Evolutionary conservation across 2,888 invertebrate species (phyloP).

Genomic region (Tachystola acroxantha): DNA sequence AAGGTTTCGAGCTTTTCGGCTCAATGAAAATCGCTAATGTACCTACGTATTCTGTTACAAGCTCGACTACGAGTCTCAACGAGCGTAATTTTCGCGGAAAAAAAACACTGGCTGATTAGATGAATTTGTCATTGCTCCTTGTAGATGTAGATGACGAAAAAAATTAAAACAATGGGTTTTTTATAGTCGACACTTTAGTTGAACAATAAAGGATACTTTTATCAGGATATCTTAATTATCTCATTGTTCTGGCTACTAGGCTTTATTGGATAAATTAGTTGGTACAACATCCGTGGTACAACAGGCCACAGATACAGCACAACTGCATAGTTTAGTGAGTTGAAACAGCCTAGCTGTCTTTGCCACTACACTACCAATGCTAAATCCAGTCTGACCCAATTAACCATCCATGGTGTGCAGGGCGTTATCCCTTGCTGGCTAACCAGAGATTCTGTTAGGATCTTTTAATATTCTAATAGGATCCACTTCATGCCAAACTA

Average conservation of each 20-base stretch:
- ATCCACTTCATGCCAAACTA: too few relatives aligned
- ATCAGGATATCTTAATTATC: constrained; percentile 7
- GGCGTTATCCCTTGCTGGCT: too few relatives aligned
- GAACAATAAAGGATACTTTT: constrained; percentile 9
- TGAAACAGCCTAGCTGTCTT: too few relatives aligned
- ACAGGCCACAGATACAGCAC: background rate
- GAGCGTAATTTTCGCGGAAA: constrained; percentile 12
- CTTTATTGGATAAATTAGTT: constrained; percentile 11
- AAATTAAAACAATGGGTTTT: constrained; percentile 17
- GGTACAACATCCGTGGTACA: too few relatives aligned
- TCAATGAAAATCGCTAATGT: constrained; percentile 25
- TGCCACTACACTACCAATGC: too few relatives aligned
- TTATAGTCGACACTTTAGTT: constrained; percentile 10
- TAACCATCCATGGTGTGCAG: too few relatives aligned
- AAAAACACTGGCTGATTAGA: constrained; percentile 3
- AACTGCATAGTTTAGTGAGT: too few relatives aligned
- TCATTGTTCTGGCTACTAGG: constrained; percentile 4
- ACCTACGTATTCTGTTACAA: background rate
- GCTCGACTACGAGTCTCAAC: background rate
- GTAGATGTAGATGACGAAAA: constrained; percentile 11
- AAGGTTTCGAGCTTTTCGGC: constrained; percentile 44
- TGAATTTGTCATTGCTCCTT: background rate
- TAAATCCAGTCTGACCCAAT: too few relatives aligned
- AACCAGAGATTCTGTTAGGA: too few relatives aligned
- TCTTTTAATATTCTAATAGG: too few relatives aligned